Percentiles rank a stretch among this genome's conserved stretches.
Conservation (phyloP, 1,140 invertebrate species). For the Druon quercuslanigerum region DNA sequence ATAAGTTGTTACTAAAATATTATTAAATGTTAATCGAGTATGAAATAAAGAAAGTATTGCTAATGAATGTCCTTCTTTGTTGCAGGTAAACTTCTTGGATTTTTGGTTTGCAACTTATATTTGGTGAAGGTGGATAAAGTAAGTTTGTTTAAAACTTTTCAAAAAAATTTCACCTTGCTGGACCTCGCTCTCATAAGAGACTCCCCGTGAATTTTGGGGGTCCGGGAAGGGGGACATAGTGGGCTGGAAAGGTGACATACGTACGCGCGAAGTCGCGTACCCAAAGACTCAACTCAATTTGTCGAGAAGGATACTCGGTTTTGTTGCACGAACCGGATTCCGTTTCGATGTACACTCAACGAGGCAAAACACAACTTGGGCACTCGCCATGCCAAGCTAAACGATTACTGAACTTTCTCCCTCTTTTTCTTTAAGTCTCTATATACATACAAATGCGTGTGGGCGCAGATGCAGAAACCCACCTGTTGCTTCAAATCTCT, state of each 20-base stretch:
- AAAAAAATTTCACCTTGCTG: no score
- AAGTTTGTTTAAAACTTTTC: no score
- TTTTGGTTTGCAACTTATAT: conserved; percentile 25
- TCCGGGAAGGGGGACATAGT: background rate
- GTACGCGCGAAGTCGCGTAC: conserved; percentile 51
- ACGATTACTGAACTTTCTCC: conserved; percentile 55
- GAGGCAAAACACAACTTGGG: conserved; percentile 56
- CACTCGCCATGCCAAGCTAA: conserved; percentile 56
- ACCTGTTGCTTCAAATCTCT: background rate
- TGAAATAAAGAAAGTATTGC: background rate
- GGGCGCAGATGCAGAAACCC: background rate
- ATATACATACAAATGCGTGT: background rate
- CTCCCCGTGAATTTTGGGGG: background rate
- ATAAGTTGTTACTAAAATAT: no score
- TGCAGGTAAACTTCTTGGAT: conserved; percentile 11
- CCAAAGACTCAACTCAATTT: conserved; percentile 63
- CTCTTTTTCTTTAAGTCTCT: background rate
- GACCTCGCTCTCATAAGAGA: background rate
- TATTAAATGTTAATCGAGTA: background rate
- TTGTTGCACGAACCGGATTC: conserved; percentile 68
- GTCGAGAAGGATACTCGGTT: conserved; percentile 65
- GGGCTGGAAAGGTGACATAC: conserved; percentile 42
- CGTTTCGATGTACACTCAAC: conserved; percentile 63
- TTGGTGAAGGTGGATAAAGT: no score
- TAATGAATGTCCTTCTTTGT: background rate